Conservation (phyloP, 2,797 vertebrate genomes). For the Pipistrellus kuhlii region DNA sequence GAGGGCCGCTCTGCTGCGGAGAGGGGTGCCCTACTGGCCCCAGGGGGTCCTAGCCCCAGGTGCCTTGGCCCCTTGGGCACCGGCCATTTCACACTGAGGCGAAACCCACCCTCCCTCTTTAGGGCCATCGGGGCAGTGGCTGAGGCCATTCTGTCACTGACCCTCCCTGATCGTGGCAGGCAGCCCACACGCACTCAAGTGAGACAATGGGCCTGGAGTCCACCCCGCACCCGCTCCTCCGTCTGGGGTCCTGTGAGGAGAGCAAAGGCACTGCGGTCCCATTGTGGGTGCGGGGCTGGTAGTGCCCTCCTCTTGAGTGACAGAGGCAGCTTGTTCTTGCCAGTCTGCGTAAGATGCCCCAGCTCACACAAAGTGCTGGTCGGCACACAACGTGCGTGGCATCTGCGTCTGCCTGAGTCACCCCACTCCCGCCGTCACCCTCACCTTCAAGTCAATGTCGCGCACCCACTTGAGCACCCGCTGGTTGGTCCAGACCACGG, state of each 20-base stretch:
- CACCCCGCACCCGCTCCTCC: fast-evolving
- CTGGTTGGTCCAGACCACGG: slow-evolving; percentile 92
- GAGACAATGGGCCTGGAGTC: neutral
- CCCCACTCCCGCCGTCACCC: neutral
- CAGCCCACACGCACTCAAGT: too few relatives aligned
- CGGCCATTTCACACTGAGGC: neutral
- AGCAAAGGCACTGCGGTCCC: fast-evolving
- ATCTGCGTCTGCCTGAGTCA: neutral
- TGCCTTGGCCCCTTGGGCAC: neutral
- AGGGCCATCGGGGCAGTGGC: neutral
- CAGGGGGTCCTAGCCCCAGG: neutral
- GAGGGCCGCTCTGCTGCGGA: neutral
- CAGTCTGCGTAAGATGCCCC: neutral
- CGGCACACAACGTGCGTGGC: neutral
- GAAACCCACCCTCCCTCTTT: neutral
- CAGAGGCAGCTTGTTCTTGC: neutral
- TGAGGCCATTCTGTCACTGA: neutral
- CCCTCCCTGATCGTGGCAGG: neutral
- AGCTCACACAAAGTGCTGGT: fast-evolving
- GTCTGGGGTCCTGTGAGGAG: neutral
- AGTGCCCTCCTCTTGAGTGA: neutral
- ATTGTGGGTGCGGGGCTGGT: fast-evolving
- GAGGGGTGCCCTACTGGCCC: neutral
- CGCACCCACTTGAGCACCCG: slow-evolving; percentile 93
- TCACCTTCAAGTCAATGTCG: slow-evolving; percentile 93